These are phyloP conservation scores for Pollenia angustigena DNA, from an alignment of 2,888 invertebrate genomes.

Conservation along the genomic window DNA sequence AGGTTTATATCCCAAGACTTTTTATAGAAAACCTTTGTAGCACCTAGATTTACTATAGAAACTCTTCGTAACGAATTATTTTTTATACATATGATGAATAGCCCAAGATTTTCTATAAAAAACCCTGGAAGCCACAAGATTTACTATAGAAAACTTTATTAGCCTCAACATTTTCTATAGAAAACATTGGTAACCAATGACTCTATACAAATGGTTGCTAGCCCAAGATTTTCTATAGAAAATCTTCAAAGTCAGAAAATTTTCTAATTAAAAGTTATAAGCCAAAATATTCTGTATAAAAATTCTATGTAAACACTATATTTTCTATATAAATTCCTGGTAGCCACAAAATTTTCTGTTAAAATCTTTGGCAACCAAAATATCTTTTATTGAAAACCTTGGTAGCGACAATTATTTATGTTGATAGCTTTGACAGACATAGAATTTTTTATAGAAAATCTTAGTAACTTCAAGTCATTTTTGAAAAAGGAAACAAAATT, in stretches of 20 bases:
- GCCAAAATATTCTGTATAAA: background rate
- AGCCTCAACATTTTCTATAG: no score
- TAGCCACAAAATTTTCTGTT: no score
- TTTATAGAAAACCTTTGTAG: no score
- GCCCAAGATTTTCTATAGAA: background rate
- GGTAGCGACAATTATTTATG: background rate
- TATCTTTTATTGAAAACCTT: background rate
- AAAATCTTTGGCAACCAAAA: no score
- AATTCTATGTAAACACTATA: no score
- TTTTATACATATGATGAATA: background rate
- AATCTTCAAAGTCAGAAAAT: background rate
- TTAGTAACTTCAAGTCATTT: no score
- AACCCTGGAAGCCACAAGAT: background rate
- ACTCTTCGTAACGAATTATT: background rate
- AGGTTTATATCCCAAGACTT: no score
- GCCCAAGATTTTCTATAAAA: background rate
- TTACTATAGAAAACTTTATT: background rate
- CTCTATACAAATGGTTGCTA: no score
- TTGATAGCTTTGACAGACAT: no score
- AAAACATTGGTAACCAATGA: background rate
- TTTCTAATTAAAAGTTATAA: background rate
- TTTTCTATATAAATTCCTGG: background rate
- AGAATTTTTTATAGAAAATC: no score
- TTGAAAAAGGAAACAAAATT: no score
- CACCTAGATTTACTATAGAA: background rate